Base-by-base conservation (phyloP, 2,797 vertebrate genomes). In the Bradypus variegatus region DNA sequence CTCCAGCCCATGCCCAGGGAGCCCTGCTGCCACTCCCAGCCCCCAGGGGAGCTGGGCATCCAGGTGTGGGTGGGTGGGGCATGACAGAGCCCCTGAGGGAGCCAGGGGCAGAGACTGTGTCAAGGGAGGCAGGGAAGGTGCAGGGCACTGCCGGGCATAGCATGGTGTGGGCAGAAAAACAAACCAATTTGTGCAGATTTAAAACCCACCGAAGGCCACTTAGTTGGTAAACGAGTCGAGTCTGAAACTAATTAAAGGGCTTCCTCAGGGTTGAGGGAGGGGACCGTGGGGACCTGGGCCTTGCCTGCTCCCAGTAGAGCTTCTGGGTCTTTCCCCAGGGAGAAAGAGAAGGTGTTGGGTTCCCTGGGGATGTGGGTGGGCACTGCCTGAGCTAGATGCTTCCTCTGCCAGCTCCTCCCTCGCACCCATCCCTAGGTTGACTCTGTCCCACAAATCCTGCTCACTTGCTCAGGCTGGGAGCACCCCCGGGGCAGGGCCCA, bases 141-240 rank as follows among this genome's bases (percentile, higher is more conserved):
- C 53, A 10, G 25, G 89, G 91, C 38, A 3, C 88, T 77, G 89
- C 86, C 93, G 90, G 70, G 83, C 95, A 88, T 88, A 86, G 77
- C 94, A 50, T 73, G 79, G 12, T 0, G 0, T 90, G 72, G 86
- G 90, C 92, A 95, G 93, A 92, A 93, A 95, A 95, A 91, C 85
- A 69, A 95, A 79, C 91, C 89, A 19, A 64, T 94, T 78, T 94
- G 88, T 0, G 0, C 73, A 65, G 91, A 94, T 96, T 95, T 92
- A 96, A 96, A 95, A 92, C 93, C 89, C 94, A 93, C 93, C 23
- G 0, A 96, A 97, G 96, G 95, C 94, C 95, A 89, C 93, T 96
- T 96, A 92, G 94, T 86, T 90, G 94, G 93, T 90, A 95, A 95
- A 86, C 31, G 76, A 92, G 93, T 88, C 0, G 38, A 92, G 93